Conservation (phyloP, 2,797 vertebrate species). For the Balearica regulorum region DNA sequence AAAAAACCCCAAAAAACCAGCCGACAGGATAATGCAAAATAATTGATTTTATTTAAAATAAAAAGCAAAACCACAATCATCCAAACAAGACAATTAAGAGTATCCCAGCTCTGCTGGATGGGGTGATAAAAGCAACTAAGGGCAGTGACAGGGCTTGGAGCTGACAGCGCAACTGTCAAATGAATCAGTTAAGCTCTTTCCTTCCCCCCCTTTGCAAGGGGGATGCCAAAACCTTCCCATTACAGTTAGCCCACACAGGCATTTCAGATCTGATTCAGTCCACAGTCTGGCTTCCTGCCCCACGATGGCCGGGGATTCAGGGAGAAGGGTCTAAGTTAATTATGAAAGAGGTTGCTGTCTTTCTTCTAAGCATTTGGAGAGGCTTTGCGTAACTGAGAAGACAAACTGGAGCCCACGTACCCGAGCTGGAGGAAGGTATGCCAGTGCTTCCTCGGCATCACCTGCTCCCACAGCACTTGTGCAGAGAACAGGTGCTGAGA, state of each 20-base stretch:
- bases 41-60: conserved; percentile 70
- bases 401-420: background rate
- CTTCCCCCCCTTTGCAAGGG: background rate
- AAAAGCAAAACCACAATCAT: conserved; percentile 58
- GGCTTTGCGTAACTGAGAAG: background rate
- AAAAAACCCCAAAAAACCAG: background rate
- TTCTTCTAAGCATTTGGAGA: background rate
- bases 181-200: background rate
- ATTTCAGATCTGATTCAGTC: background rate
- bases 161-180: background rate
- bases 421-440: background rate
- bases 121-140: conserved; percentile 30
- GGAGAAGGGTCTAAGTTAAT: background rate
- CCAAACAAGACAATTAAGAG: conserved; percentile 44
- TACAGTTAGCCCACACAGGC: background rate
- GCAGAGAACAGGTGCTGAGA: background rate
- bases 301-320: background rate
- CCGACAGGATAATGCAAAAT: conserved; percentile 58
- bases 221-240: background rate
- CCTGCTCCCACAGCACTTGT: background rate
- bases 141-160: background rate
- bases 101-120: conserved; percentile 54
- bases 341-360: background rate
- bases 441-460: background rate
- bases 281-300: background rate